A percentile compares a stretch with the other conserved stretches of the same genome.
phyloP scores from a whole-genome alignment of 2,797 vertebrate genomes.

The Acestrorhynchus altus region DNA sequence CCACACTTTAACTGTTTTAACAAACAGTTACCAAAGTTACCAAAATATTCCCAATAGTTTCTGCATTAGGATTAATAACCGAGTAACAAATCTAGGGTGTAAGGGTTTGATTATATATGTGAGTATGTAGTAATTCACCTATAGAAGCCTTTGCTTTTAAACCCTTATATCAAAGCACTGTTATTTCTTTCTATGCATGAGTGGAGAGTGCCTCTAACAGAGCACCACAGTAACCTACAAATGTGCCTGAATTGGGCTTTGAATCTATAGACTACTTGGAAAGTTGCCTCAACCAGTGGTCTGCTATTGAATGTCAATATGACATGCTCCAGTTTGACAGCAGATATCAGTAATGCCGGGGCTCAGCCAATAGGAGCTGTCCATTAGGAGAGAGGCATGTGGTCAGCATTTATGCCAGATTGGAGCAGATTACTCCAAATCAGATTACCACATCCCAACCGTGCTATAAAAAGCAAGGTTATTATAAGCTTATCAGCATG shows the following conservation, averaged over 20 bases:
- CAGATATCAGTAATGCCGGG: slow-evolving; percentile 73
- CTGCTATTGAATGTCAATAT: slow-evolving; percentile 44
- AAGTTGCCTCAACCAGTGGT: not conserved
- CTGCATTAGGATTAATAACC: too few relatives aligned
- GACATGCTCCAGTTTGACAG: slow-evolving; percentile 63
- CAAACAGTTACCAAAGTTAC: too few relatives aligned
- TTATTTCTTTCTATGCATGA: not conserved
- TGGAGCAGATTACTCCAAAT: slow-evolving; percentile 82
- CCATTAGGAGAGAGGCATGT: slow-evolving; percentile 73
- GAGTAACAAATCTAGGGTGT: too few relatives aligned
- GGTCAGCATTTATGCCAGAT: slow-evolving; percentile 84
- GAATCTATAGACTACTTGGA: slow-evolving; percentile 19
- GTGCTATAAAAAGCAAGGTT: slow-evolving; percentile 83
- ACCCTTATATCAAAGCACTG: not conserved
- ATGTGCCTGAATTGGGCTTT: not conserved
- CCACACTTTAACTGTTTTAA: too few relatives aligned
- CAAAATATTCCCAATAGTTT: too few relatives aligned
- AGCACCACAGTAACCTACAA: not conserved
- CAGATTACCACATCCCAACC: slow-evolving; percentile 79
- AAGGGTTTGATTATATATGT: too few relatives aligned
- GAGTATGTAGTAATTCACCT: too few relatives aligned
- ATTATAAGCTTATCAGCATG: slow-evolving; percentile 79
- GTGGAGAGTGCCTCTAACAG: not conserved
- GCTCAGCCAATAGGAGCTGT: slow-evolving; percentile 67
- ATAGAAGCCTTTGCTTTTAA: too few relatives aligned